Evolutionary conservation across 2,888 invertebrate species (phyloP).

Genomic region (Nymphalis polychloros): DNA sequence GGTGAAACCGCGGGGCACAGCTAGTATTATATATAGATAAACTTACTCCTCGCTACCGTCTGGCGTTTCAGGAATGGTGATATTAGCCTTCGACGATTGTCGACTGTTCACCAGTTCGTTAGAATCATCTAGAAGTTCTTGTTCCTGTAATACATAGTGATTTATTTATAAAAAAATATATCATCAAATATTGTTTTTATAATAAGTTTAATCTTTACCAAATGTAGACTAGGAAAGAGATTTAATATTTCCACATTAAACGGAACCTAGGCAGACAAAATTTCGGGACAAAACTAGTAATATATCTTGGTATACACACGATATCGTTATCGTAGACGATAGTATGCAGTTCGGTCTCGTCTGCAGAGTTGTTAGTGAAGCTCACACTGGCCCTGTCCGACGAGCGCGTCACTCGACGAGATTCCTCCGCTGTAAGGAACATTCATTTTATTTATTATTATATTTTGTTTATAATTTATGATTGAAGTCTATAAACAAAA

Average conservation of each 20-base stretch:
- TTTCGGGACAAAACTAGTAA: too few species aligned
- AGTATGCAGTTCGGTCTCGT: conserved; percentile 71
- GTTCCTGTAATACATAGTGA: conserved; percentile 51
- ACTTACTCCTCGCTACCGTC: conserved; percentile 73
- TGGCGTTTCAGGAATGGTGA: conserved; percentile 75
- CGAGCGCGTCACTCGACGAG: conserved; percentile 45
- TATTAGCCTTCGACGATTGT: conserved; percentile 55
- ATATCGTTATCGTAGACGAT: conserved; percentile 71
- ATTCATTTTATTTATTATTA: too few species aligned
- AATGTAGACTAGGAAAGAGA: too few species aligned
- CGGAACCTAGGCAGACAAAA: too few species aligned
- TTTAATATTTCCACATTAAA: too few species aligned
- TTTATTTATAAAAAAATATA: neutral
- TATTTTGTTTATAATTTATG: too few species aligned
- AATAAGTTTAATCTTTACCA: too few species aligned
- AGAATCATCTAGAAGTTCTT: conserved; percentile 67
- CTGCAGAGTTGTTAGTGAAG: conserved; percentile 57
- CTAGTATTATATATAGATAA: neutral
- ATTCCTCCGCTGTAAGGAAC: conserved; percentile 10
- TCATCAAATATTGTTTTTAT: too few species aligned
- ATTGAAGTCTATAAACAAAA: neutral
- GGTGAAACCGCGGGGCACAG: too few species aligned
- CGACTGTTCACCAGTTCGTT: conserved; percentile 50
- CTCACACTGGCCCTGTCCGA: conserved; percentile 53
- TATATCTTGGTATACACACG: conserved; percentile 45